Percentiles rank a stretch among this genome's conserved stretches.
Evolutionary conservation across 92 coral and sea anemone genomes (phyloP).

Genomic region (Zoanthus gigantus): DNA sequence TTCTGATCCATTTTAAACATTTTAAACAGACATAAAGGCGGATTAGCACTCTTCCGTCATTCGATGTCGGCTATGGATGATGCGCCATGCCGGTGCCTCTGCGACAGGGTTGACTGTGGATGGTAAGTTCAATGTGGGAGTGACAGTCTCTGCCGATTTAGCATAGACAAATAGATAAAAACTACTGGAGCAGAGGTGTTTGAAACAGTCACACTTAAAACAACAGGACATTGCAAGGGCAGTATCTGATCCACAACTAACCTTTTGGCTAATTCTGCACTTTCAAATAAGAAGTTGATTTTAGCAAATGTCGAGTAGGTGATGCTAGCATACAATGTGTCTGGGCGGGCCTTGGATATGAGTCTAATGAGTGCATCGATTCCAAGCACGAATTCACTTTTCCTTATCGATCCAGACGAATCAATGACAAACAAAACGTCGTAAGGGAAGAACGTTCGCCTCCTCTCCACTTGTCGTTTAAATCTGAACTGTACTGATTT

Average conservation of each 20-base stretch:
- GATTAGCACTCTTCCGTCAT: not conserved
- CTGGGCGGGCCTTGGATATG: conserved; percentile 65
- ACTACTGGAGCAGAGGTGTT: not conserved
- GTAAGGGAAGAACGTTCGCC: conserved; percentile 57
- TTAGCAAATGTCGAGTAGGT: conserved; percentile 75
- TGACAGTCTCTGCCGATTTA: not conserved
- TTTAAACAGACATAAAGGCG: not conserved
- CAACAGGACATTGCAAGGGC: not conserved
- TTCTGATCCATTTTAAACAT: not conserved
- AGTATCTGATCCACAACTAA: not conserved
- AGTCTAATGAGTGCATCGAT: conserved; percentile 72
- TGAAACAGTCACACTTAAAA: not conserved
- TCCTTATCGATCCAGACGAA: conserved; percentile 75
- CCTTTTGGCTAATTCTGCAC: not conserved
- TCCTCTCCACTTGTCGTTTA: conserved; percentile 2
- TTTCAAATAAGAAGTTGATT: conserved; percentile 72
- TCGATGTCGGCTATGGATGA: not conserved
- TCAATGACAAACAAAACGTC: conserved; percentile 83
- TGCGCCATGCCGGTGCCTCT: not conserved
- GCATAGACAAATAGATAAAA: not conserved
- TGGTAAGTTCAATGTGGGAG: not conserved
- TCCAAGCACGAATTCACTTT: conserved; percentile 62
- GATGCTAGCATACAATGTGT: conserved; percentile 73
- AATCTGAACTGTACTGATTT: not conserved
- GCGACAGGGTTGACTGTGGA: not conserved